phyloP scores from a whole-genome alignment of 2,888 invertebrate species.

The Stratiomys singularior region DNA sequence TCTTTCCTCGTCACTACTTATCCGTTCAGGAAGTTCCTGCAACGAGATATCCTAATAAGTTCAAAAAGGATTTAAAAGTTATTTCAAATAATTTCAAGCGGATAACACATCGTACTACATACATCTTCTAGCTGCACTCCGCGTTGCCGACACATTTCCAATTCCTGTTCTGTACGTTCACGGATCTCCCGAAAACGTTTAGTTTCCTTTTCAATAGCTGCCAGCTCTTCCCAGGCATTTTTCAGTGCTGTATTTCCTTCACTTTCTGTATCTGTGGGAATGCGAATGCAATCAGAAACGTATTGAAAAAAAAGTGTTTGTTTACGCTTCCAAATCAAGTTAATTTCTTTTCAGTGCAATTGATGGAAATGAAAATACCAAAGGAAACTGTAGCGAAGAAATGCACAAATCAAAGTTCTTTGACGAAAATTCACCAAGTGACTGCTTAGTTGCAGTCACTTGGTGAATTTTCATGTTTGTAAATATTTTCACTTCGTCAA shows the following conservation, averaged over 20 bases:
- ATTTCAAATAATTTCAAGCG: conserved; percentile 14
- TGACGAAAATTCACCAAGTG: no score
- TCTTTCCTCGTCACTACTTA: conserved; percentile 88
- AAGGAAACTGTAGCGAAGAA: no score
- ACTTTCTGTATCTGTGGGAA: conserved; percentile 64
- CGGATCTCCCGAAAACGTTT: conserved; percentile 81
- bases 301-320: no score
- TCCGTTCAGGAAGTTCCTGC: conserved; percentile 84
- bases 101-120: conserved; percentile 57
- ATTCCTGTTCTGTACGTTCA: conserved; percentile 80
- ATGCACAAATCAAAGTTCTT: no score
- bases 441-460: no score
- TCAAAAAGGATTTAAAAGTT: neutral
- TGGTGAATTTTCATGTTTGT: no score
- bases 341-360: no score
- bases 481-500: no score
- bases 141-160: conserved; percentile 81
- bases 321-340: no score
- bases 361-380: no score
- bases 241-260: conserved; percentile 69
- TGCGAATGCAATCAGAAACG: no score
- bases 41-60: conserved; percentile 49
- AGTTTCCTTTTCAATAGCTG: conserved; percentile 87
- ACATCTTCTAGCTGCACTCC: conserved; percentile 88
- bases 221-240: conserved; percentile 85